Conservation (phyloP, 1,140 invertebrate species). For the Cydia pomonella region DNA sequence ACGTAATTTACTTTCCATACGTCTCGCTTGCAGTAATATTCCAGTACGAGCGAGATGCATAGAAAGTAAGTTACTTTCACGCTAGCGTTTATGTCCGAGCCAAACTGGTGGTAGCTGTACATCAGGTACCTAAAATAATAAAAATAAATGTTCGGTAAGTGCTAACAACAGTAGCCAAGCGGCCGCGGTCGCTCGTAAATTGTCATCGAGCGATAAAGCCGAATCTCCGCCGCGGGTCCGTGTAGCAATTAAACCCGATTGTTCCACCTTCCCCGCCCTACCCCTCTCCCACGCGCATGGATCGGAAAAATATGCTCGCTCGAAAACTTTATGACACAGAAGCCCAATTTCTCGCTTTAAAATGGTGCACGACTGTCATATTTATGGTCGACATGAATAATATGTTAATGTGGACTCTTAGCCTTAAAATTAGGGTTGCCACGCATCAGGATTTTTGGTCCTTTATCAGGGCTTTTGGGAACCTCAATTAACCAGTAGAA, state of each 20-base stretch:
- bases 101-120: too few relatives aligned
- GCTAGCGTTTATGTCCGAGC: too few relatives aligned
- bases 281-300: background rate
- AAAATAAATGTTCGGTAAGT: too few relatives aligned
- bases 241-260: slow-evolving; percentile 9
- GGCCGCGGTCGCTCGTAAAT: slow-evolving; percentile 7
- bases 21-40: too few relatives aligned
- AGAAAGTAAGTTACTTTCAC: too few relatives aligned
- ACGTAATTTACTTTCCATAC: too few relatives aligned
- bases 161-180: background rate
- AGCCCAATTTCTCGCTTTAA: background rate
- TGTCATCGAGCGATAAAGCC: slow-evolving; percentile 7
- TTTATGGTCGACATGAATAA: background rate
- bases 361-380: background rate
- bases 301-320: slow-evolving; percentile 4
- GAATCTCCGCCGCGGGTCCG: background rate
- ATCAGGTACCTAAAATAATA: too few relatives aligned
- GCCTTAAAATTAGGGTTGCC: background rate
- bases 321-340: background rate
- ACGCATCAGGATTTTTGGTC: background rate
- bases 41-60: too few relatives aligned
- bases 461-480: background rate
- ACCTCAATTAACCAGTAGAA: too few relatives aligned
- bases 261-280: background rate
- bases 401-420: background rate